Base-by-base conservation (phyloP, 2,113 vertebrate species). In the Empidonax alnorum region DNA sequence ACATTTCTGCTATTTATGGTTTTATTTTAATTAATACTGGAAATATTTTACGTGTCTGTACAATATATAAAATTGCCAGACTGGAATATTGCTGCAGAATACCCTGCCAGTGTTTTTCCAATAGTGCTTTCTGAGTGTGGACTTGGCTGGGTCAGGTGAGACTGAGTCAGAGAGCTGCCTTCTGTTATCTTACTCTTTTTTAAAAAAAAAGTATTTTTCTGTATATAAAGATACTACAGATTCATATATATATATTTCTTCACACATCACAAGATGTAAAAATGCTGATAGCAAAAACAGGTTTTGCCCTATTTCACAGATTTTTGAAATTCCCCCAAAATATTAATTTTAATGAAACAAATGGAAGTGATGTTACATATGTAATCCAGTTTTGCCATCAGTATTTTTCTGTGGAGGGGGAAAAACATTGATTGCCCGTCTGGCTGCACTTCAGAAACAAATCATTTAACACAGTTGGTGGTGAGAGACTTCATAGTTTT, bases 81-180 rank as follows among this genome's bases (percentile, higher is more conserved):
- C 19, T 30, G 8, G 9, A 63, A 12, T 7, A 25, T 1, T 27
- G 83, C 50, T 69, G 50, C 72, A 33, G 80, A 53, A 84, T 23
- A 55, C 25, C 18, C 65, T 90, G 41, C 33, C 76, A 49, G 59
- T 24, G 5, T 65, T 76, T 90, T 68, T 83, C 37, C 35, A 21
- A 0, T 56, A 13, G 13, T 65, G 53, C 25, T 37, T 7, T 73
- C 76, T 27, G 65, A 81, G 22, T 6, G 13, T 71, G 73, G 68
- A 53, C 37, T 94, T 94, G 93, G 80, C 91, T 92, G 65, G 68
- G 9, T 92, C 80, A 92, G 73, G 73, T 84, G 84, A 74, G 73
- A 21, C 80, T 94, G 94, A 81, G 73, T 91, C 94, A 93, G 55
- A 66, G 37, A 7, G 7, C 69, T 89, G 56, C 77, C 89, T 92